A percentile compares a stretch with the other conserved stretches of the same genome.
Conservation (phyloP, 2,888 invertebrate genomes). For the Agrotis clavis region DNA sequence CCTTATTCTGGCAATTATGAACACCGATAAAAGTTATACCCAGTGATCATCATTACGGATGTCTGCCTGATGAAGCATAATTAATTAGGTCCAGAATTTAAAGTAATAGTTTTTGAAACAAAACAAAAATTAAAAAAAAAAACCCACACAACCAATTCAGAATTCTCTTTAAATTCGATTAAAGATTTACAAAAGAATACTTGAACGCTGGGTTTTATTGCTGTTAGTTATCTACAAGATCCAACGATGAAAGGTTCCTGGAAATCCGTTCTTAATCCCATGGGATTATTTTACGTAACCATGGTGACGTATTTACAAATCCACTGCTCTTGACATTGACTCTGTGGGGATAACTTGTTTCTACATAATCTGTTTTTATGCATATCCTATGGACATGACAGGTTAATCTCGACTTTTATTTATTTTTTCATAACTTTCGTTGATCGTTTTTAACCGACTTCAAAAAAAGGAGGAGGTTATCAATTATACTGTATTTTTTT, state of each 20-base stretch:
- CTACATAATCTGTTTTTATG: background rate
- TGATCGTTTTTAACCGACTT: slow-evolving; percentile 3
- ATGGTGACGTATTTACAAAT: slow-evolving; percentile 14
- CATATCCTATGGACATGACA: slow-evolving; percentile 21
- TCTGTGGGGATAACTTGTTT: slow-evolving; percentile 5
- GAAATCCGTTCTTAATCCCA: slow-evolving; percentile 28
- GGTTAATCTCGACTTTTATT: background rate
- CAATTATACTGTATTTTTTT: too few relatives aligned
- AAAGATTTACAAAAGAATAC: background rate
- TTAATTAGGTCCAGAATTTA: background rate
- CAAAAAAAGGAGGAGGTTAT: too few relatives aligned
- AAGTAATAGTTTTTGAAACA: too few relatives aligned
- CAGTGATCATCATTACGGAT: too few relatives aligned
- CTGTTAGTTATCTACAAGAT: background rate
- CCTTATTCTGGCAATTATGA: too few relatives aligned
- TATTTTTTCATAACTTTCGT: background rate
- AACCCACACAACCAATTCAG: background rate
- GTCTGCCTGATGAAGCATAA: background rate
- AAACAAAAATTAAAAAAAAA: background rate
- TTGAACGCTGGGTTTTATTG: background rate
- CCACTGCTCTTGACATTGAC: slow-evolving; percentile 47
- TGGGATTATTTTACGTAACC: slow-evolving; percentile 36
- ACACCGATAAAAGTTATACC: too few relatives aligned
- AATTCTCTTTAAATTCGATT: background rate
- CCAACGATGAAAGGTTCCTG: background rate